Evolutionary conservation across 1,140 invertebrate species (phyloP).

Genomic region (Delia radicum): DNA sequence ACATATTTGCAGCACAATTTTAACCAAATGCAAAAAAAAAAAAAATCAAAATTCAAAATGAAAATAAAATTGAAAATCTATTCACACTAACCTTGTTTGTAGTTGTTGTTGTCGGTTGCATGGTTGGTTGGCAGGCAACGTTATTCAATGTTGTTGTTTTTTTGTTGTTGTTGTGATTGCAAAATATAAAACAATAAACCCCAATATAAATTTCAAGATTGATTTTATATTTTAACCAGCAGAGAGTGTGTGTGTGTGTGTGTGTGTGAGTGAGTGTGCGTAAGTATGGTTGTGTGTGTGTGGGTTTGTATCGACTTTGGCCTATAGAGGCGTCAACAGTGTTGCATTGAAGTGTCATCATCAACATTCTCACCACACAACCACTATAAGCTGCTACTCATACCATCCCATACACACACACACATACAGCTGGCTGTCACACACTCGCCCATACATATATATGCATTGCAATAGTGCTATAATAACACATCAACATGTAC

Average conservation of each 20-base stretch:
- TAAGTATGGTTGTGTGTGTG: background rate
- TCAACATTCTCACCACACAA: slow-evolving; percentile 10
- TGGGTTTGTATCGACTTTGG: background rate
- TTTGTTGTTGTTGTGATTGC: background rate
- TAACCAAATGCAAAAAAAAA: background rate
- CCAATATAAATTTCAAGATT: background rate
- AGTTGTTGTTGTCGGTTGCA: background rate
- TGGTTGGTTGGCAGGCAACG: background rate
- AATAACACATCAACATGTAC: background rate
- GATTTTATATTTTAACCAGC: background rate
- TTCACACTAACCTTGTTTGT: slow-evolving; percentile 1
- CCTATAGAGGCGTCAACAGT: background rate
- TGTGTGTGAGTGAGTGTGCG: background rate
- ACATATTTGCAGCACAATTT: background rate
- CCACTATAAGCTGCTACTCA: background rate
- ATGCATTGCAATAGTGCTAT: background rate
- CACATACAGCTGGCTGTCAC: no score
- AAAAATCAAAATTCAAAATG: background rate
- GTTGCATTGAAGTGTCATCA: slow-evolving; percentile 9
- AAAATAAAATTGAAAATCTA: background rate
- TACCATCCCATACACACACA: background rate
- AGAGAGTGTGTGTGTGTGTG: no score
- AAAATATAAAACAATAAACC: background rate
- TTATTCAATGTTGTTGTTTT: background rate
- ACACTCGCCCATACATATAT: background rate